Conservation (phyloP, 2,797 vertebrate species). For the Thaleichthys pacificus region DNA sequence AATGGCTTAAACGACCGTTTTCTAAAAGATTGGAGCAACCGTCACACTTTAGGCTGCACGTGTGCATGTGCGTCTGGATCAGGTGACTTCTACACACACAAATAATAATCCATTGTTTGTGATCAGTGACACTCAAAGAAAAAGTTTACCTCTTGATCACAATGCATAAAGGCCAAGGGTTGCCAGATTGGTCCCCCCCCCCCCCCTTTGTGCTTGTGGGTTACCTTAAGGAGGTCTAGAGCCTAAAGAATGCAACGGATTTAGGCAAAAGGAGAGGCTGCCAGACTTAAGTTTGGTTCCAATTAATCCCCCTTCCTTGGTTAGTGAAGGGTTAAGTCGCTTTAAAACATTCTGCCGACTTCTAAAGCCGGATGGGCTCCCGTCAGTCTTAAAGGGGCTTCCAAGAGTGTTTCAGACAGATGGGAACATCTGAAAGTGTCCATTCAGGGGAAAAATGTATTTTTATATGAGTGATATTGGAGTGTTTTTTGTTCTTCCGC, state of each 20-base stretch:
- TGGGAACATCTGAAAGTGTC: conserved; percentile 1
- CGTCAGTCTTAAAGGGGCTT: conserved; percentile 12
- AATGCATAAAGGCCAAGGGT: conserved; percentile 39
- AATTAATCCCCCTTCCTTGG: conserved; percentile 57
- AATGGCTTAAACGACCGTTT: too few relatives aligned
- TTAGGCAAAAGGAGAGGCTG: conserved; percentile 34
- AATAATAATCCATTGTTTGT: conserved; percentile 44
- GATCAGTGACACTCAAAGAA: conserved; percentile 37
- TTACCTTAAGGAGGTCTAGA: conserved; percentile 36
- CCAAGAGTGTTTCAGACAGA: neutral
- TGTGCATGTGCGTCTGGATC: neutral
- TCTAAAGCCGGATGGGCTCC: conserved; percentile 17
- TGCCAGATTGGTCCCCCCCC: conserved; percentile 43
- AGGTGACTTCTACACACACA: too few relatives aligned
- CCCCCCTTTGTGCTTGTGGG: conserved; percentile 38
- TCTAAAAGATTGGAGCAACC: too few relatives aligned
- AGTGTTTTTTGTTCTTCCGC: conserved; percentile 2
- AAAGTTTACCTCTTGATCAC: conserved; percentile 36
- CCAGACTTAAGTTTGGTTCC: conserved; percentile 35
- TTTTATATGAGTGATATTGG: conserved; percentile 18
- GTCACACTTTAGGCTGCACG: too few relatives aligned
- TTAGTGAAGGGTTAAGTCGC: conserved; percentile 49
- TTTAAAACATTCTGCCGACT: conserved; percentile 37
- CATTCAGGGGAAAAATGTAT: conserved; percentile 24
- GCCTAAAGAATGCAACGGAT: conserved; percentile 35